Percentiles rank a stretch among this genome's conserved stretches.
phyloP scores from a whole-genome alignment of 2,113 vertebrate genomes.

The Aptenodytes patagonicus region DNA sequence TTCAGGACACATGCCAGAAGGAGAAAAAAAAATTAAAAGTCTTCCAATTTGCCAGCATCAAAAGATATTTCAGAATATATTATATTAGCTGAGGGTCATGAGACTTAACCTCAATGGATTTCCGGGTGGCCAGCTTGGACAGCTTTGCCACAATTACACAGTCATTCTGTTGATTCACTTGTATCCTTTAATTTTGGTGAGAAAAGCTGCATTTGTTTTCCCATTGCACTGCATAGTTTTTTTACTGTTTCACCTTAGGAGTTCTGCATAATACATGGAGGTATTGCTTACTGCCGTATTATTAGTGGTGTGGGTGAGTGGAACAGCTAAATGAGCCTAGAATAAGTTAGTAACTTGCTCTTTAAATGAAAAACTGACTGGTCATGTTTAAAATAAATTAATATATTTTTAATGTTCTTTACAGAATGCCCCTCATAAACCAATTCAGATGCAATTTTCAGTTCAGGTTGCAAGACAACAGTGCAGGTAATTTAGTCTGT shows the following conservation, averaged over 20 bases:
- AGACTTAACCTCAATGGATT: neutral
- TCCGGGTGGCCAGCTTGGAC: neutral
- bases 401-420: neutral
- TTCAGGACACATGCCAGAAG: neutral
- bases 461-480: neutral
- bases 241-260: neutral
- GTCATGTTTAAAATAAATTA: neutral
- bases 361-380: neutral
- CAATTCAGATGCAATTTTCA: neutral
- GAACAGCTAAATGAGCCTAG: neutral
- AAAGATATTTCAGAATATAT: neutral
- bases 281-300: neutral
- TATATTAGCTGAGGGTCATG: neutral
- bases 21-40: neutral
- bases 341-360: neutral
- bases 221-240: neutral
- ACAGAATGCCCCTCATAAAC: neutral
- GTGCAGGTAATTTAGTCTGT: neutral
- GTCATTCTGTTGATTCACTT: neutral
- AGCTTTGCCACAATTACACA: neutral
- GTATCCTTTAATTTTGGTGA: neutral
- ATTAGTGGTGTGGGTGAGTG: neutral
- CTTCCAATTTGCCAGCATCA: neutral
- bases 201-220: neutral
- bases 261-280: neutral